A percentile compares a stretch with the other conserved stretches of the same genome.
phyloP scores from a whole-genome alignment of 2,113 vertebrate genomes.

The Crocuta crocuta region DNA sequence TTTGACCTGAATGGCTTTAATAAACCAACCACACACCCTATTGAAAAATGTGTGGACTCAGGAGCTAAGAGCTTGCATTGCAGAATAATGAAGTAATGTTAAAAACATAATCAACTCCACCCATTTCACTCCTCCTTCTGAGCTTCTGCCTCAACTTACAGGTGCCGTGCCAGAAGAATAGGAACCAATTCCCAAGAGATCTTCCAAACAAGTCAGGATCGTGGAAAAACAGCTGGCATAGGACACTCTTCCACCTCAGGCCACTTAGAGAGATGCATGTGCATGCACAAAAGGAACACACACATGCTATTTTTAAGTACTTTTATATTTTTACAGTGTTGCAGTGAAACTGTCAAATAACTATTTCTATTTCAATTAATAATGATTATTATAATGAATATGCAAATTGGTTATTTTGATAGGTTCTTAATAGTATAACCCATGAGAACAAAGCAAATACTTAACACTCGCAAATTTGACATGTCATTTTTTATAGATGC shows the following conservation, averaged over 20 bases:
- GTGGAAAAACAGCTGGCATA: neutral
- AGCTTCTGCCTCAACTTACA: slow-evolving; percentile 54
- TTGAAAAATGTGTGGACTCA: slow-evolving; percentile 65
- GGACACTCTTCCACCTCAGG: neutral
- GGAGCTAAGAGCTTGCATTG: slow-evolving; percentile 39
- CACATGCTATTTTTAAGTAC: neutral
- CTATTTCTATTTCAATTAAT: neutral
- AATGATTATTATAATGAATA: neutral
- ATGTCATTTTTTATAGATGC: neutral
- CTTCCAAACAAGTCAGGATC: neutral
- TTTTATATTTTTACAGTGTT: neutral
- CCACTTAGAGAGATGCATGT: neutral
- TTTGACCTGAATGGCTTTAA: slow-evolving; percentile 63
- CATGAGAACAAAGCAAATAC: neutral
- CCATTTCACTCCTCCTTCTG: neutral
- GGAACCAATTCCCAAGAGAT: neutral
- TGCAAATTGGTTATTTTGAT: neutral
- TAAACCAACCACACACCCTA: slow-evolving; percentile 73
- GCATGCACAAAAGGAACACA: rapidly evolving
- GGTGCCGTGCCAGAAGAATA: slow-evolving; percentile 74
- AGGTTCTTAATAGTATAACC: neutral
- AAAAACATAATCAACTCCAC: slow-evolving; percentile 24
- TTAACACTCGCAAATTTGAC: neutral
- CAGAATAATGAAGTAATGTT: slow-evolving; percentile 64
- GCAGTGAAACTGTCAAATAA: neutral